Evolutionary conservation across 2,113 vertebrate species (phyloP), one percentile per base, ranked within the genome.

Genomic region (Crotalus helleri): DNA sequence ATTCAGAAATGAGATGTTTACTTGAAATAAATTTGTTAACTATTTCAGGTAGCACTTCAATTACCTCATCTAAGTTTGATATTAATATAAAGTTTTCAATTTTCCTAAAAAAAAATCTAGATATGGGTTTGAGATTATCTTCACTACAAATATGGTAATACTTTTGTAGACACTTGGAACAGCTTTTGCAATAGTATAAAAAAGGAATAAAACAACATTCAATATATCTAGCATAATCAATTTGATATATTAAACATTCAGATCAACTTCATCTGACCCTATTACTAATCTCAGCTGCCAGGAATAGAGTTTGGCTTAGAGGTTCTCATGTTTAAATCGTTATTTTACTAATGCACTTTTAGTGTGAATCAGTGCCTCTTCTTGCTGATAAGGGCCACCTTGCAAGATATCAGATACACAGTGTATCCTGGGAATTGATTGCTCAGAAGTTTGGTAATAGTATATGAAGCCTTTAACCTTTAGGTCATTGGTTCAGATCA

Each of bases 321-420:
- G 26, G 5, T 91, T 57, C 44, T 90, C 90, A 74, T 86, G 87
- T 94, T 87, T 13, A 96, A 95, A 61, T 49, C 93, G 91, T 92
- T 87, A 91, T 64, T 92, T 92, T 89, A 91, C 91, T 89, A 95
- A 92, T 86, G 55, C 92, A 92, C 87, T 91, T 94, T 89, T 29
- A 92, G 87, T 24, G 91, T 89, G 91, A 17, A n/a, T 91, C 64
- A 92, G 92, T 53, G 93, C 89, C 64, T 94, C 91, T 92, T 93
- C 24, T 54, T 95, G 88, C 92, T 92, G 89, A 95, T 33, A 55
- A 91, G 93, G 91, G 90, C 91, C 11, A 0, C 12, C 5, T 49
- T 92, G 57, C 3, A 89, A 92, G 91, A 92, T 92, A 92, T 92
- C 61, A 39, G 92, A 92, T 12, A 91, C 15, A 49, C 55, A 95